Conservation (phyloP, 2,888 invertebrate genomes). For the Acanthopleura granulata region DNA sequence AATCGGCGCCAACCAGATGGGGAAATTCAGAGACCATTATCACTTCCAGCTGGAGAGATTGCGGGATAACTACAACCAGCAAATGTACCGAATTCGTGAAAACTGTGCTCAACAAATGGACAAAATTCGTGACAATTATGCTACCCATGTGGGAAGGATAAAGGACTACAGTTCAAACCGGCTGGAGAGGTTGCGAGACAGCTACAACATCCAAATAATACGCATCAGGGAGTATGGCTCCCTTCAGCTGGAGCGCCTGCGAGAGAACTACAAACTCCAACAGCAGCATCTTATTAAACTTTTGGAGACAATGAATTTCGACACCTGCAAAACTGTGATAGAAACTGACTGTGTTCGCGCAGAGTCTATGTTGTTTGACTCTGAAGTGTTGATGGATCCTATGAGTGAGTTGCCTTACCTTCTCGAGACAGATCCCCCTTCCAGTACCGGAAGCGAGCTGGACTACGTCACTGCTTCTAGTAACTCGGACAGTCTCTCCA, state of each 20-base stretch:
- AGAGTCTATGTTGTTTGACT: constrained; percentile 76
- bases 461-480: constrained; percentile 54
- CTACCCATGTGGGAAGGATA: constrained; percentile 88
- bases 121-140: constrained; percentile 92
- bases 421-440: not conserved
- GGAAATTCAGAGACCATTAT: constrained; percentile 59
- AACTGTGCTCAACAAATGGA: constrained; percentile 95
- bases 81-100: constrained; percentile 89
- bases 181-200: constrained; percentile 93
- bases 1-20: constrained; percentile 60
- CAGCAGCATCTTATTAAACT: constrained; percentile 95
- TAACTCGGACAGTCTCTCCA: not conserved
- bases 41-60: constrained; percentile 77
- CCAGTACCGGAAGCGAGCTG: constrained; percentile 34
- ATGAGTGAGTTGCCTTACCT: not conserved
- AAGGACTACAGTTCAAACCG: constrained; percentile 93
- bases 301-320: constrained; percentile 92
- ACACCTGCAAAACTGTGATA: constrained; percentile 80
- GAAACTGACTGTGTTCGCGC: constrained; percentile 78
- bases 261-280: constrained; percentile 95
- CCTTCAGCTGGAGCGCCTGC: constrained; percentile 87
- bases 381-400: constrained; percentile 21
- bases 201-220: constrained; percentile 94
- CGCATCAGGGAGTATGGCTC: constrained; percentile 95
- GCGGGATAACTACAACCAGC: constrained; percentile 91